phyloP scores from a whole-genome alignment of 2,888 invertebrate genomes.

The Cheilosia soror region DNA sequence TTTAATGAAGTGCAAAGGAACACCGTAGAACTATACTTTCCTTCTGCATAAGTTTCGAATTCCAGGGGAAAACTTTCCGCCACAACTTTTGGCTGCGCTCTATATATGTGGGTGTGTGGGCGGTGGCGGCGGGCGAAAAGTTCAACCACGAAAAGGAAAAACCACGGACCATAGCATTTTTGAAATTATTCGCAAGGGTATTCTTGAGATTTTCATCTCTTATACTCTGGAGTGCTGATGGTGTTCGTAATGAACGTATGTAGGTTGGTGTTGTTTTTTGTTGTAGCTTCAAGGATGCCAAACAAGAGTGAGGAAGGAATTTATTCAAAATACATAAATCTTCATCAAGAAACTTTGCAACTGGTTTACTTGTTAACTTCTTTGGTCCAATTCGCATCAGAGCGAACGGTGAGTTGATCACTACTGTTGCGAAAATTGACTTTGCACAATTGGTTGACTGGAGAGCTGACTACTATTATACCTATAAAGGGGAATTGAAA shows the following conservation, averaged over 20 bases:
- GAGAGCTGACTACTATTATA: too few relatives aligned
- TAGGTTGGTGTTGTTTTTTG: not conserved
- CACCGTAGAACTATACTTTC: constrained; percentile 32
- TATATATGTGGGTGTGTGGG: not conserved
- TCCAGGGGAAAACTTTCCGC: constrained; percentile 10
- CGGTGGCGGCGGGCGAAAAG: not conserved
- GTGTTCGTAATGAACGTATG: constrained; percentile 1
- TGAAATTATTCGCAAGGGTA: constrained; percentile 22
- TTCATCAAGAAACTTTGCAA: not conserved
- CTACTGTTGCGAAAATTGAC: too few relatives aligned
- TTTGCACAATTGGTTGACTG: too few relatives aligned
- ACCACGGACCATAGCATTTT: constrained; percentile 26
- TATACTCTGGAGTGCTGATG: not conserved
- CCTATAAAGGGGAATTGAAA: too few relatives aligned
- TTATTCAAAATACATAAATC: constrained; percentile 11
- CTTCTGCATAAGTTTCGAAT: constrained; percentile 32
- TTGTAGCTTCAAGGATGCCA: not conserved
- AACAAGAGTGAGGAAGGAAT: not conserved
- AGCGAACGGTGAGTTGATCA: too few relatives aligned
- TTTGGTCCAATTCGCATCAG: too few relatives aligned
- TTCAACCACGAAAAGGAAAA: not conserved
- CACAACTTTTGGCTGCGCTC: constrained; percentile 17
- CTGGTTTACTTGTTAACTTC: not conserved
- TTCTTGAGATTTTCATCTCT: constrained; percentile 10
- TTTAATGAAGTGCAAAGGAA: constrained; percentile 58